Evolutionary conservation across 2,797 vertebrate genomes (phyloP), one percentile per base, ranked within the genome.

Genomic region (Aquila chrysaetos): DNA sequence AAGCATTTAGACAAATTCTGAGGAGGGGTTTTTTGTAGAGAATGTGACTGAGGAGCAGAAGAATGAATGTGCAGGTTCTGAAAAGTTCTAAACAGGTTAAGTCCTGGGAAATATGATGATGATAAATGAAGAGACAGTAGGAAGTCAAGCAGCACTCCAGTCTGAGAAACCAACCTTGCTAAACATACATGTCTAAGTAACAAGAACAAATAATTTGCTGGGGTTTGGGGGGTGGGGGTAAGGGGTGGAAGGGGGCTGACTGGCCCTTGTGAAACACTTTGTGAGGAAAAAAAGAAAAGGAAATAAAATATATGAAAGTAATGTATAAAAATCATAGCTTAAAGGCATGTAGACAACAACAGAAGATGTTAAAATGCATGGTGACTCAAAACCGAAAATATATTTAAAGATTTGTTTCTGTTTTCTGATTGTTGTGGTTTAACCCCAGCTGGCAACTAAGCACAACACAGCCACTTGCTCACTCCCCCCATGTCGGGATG

Each of bases 181-280:
- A 65, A 48, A 60, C 15, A 41, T 23, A 3, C 20, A 33, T 25
- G 9, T 46, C 31, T 46, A 41, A 90, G 27, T 15, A 90, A 80
- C 2, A 76, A 70, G 18, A 80, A 30, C 6, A 64, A 74, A 82
- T 49, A 2, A 22, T 54, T 51, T 80, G 3, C 11, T 60, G 18
- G 3, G 5, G 8, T 46, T 87, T 70, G 22, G 24, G 61, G 7
- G 0, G 17, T 59, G 5, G 8, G 4, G 4, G 2, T 81, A 30
- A 3, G 1, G 1, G 2, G 7, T 59, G 3, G 13, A 57, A 80
- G 11, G 17, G 4, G 7, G 4, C 2, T 63, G 9, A 69, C 20
- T 39, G 1, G 30, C 13, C 39, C 13, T 51, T 80, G 37, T 39
- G 61, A 75, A 80, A 69, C 6, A 18, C 13, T 57, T 61, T 9